phyloP scores from a whole-genome alignment of 2,888 invertebrate genomes.

The Lycophotia porphyrea region DNA sequence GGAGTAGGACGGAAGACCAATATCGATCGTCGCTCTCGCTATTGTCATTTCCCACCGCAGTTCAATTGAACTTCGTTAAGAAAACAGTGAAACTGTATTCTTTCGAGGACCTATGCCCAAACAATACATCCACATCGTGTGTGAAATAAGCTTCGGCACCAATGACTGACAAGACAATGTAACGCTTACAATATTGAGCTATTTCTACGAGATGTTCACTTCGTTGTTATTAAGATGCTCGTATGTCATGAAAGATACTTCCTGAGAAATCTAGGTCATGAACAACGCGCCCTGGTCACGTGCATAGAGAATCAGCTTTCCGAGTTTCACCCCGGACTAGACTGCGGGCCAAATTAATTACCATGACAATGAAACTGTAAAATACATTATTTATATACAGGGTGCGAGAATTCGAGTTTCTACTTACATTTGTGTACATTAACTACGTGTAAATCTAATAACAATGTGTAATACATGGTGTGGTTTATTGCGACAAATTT shows the following conservation, averaged over 20 bases:
- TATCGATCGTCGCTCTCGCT: not conserved
- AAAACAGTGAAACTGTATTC: conserved; percentile 1
- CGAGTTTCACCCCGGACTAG: conserved; percentile 78
- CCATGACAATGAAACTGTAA: conserved; percentile 83
- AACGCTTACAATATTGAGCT: conserved; percentile 48
- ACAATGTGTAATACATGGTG: conserved; percentile 44
- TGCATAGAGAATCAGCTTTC: conserved; percentile 71
- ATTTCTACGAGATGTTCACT: conserved; percentile 67
- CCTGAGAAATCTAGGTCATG: conserved; percentile 70
- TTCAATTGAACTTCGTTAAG: not conserved
- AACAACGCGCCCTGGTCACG: conserved; percentile 71
- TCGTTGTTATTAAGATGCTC: conserved; percentile 70
- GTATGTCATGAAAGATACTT: conserved; percentile 71
- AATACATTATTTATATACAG: conserved; percentile 84
- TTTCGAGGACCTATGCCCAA: not conserved
- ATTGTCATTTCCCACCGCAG: not conserved
- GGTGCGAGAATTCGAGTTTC: conserved; percentile 72
- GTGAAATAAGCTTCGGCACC: conserved; percentile 22
- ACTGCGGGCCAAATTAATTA: conserved; percentile 85
- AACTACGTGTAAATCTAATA: conserved; percentile 62
- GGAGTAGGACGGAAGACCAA: not conserved
- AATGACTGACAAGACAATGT: conserved; percentile 53
- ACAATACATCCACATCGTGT: conserved; percentile 28
- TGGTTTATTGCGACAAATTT: conserved; percentile 1
- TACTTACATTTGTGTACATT: conserved; percentile 76